Percentiles rank a stretch among this genome's conserved stretches.
Evolutionary conservation across 2,113 vertebrate species (phyloP).

Genomic region (Columba janthina): DNA sequence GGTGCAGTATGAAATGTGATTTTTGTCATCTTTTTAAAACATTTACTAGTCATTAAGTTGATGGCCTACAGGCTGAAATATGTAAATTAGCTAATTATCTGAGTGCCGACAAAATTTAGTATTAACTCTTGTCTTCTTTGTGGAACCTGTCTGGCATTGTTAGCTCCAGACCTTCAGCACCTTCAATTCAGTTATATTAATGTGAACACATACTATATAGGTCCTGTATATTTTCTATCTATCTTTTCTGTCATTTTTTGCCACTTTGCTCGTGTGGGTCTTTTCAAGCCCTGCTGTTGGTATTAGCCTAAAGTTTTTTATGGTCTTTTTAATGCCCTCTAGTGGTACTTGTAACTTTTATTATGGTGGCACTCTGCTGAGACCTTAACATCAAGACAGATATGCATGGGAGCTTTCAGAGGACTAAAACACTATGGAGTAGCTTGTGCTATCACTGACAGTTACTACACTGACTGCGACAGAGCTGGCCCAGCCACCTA

Average conservation of each 20-base stretch:
- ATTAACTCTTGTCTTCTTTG: constrained; percentile 14
- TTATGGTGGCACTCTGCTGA: not conserved
- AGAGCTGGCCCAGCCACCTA: not conserved
- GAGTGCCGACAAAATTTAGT: constrained; percentile 22
- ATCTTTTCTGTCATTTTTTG: fast-evolving
- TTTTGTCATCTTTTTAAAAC: constrained; percentile 39
- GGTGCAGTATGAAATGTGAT: not conserved
- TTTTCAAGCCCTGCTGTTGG: not conserved
- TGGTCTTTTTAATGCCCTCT: constrained; percentile 33
- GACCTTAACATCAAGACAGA: not conserved
- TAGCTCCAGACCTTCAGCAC: not conserved
- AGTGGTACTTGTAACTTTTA: not conserved
- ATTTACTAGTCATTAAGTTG: constrained; percentile 49
- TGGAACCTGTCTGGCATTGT: not conserved
- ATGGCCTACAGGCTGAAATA: constrained; percentile 54
- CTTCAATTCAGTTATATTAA: not conserved
- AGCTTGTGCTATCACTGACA: fast-evolving
- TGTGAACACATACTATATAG: not conserved
- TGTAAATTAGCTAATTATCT: constrained; percentile 70
- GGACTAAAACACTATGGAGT: not conserved
- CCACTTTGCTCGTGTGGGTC: not conserved
- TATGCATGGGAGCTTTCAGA: not conserved
- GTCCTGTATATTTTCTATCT: not conserved
- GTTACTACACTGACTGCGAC: not conserved
- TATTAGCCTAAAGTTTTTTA: not conserved